Evolutionary conservation across 2,888 invertebrate genomes (phyloP).

Genomic region (Acleris literana): DNA sequence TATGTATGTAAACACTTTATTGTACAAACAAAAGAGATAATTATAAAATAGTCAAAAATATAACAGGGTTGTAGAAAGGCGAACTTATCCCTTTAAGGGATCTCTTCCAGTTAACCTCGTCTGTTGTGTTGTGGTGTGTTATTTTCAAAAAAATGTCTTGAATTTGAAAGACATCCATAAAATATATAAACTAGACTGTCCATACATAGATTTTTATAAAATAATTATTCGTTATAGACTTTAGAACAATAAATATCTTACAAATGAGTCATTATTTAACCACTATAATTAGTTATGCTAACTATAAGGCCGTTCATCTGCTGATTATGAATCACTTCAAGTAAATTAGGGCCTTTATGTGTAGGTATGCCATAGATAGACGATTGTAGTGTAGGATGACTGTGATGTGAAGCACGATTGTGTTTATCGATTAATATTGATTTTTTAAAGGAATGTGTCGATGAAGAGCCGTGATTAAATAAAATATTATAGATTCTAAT

Average conservation of each 20-base stretch:
- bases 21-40: too few species aligned
- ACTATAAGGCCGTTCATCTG: neutral
- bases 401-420: neutral
- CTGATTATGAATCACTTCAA: neutral
- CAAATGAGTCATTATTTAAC: conserved; percentile 1
- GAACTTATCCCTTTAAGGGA: too few species aligned
- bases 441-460: conserved; percentile 1
- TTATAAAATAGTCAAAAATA: too few species aligned
- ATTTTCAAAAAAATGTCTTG: too few species aligned
- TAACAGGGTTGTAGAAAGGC: too few species aligned
- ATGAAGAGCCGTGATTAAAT: neutral
- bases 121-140: too few species aligned
- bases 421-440: conserved; percentile 9
- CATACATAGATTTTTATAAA: too few species aligned
- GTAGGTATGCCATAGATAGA: neutral
- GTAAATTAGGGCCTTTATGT: conserved; percentile 6
- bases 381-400: neutral
- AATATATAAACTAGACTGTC: too few species aligned
- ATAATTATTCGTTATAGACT: too few species aligned
- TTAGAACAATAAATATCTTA: neutral
- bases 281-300: conserved; percentile 1
- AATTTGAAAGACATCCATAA: too few species aligned
- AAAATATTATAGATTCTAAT: neutral
- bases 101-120: too few species aligned
- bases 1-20: too few species aligned